These are phyloP conservation scores for Scartelaos histophorus DNA, from an alignment of 2,113 vertebrate genomes.

Conservation along the genomic window DNA sequence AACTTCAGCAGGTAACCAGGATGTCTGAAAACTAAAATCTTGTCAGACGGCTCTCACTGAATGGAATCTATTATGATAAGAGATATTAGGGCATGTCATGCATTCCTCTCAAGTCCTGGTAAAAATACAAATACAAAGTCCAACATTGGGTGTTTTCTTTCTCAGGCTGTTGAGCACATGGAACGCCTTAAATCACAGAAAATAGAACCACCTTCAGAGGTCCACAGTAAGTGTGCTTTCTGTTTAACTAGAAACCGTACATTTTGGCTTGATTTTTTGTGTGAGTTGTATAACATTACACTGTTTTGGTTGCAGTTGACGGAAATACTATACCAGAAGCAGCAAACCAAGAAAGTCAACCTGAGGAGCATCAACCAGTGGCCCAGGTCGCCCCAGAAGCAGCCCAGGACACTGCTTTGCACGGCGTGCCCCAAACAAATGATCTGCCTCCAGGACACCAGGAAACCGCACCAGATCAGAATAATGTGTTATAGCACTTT, in stretches of 20 bases:
- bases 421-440: constrained; percentile 49
- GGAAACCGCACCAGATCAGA: constrained; percentile 51
- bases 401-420: constrained; percentile 37
- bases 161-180: constrained; percentile 91
- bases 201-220: constrained; percentile 75
- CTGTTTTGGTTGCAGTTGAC: constrained; percentile 55
- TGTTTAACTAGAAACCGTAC: neutral
- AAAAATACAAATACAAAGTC: neutral
- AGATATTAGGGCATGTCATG: neutral
- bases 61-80: neutral
- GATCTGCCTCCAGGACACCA: constrained; percentile 64
- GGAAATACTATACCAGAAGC: constrained; percentile 63
- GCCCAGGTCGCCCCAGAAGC: constrained; percentile 35
- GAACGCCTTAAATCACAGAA: constrained; percentile 88
- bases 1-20: constrained; percentile 86
- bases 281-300: neutral
- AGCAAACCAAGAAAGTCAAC: constrained; percentile 40
- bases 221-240: constrained; percentile 68
- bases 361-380: constrained; percentile 41
- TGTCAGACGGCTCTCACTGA: neutral
- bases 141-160: neutral
- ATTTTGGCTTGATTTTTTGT: constrained; percentile 1
- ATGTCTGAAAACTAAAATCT: neutral
- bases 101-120: neutral
- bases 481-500: constrained; percentile 45